These are phyloP conservation scores for Piprites chloris DNA, from an alignment of 2,113 vertebrate species.

Conservation along the genomic window DNA sequence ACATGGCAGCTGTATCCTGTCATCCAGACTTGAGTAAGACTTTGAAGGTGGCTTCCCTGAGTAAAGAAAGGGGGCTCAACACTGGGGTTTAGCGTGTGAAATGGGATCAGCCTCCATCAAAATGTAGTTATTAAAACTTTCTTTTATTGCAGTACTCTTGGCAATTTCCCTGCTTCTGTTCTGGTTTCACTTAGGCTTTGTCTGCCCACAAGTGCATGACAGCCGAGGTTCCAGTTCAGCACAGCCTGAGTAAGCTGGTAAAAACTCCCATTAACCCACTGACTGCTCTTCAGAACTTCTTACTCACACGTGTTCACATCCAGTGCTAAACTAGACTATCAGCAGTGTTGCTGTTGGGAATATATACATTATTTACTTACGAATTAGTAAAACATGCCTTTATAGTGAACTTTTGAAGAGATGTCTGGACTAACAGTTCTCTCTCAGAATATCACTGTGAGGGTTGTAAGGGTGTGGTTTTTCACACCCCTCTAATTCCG, in stretches of 20 bases:
- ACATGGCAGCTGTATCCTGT: neutral
- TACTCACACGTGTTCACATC: neutral
- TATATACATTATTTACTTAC: neutral
- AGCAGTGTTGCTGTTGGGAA: neutral
- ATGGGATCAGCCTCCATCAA: neutral
- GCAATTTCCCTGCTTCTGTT: conserved; percentile 41
- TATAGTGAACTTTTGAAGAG: neutral
- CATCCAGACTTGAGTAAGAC: neutral
- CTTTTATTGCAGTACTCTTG: conserved; percentile 32
- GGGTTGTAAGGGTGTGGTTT: neutral
- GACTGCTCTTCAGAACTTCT: neutral
- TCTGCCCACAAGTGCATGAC: conserved; percentile 41
- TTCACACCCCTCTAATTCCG: neutral
- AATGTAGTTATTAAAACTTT: conserved; percentile 29
- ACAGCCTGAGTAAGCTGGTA: conserved; percentile 18
- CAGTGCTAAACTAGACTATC: neutral
- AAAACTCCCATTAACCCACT: conserved; percentile 16
- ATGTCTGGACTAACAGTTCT: neutral
- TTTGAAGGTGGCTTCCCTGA: neutral
- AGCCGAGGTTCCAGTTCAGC: conserved; percentile 17
- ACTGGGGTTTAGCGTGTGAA: neutral
- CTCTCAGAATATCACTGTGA: neutral
- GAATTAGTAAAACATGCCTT: neutral
- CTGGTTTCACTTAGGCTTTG: conserved; percentile 54
- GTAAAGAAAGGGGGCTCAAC: neutral